Evolutionary conservation across 1,140 invertebrate genomes (phyloP).

Genomic region (Drosophila arizonae): DNA sequence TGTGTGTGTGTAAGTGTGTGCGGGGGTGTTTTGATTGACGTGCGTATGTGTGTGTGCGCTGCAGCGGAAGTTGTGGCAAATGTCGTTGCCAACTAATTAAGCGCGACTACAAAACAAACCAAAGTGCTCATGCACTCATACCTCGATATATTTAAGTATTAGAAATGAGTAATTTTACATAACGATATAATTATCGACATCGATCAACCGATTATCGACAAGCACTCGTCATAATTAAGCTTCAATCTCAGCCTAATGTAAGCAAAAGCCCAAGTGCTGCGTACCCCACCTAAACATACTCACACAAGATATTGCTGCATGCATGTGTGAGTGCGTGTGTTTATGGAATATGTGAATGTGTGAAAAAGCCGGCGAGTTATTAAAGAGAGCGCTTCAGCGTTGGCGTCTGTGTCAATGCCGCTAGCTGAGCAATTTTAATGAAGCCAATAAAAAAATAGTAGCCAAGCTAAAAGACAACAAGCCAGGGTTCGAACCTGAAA

Average conservation of each 20-base stretch:
- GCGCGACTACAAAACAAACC: constrained; percentile 39
- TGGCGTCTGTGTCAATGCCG: constrained; percentile 19
- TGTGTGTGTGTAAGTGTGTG: background rate
- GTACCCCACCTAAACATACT: constrained; percentile 32
- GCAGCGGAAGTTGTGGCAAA: constrained; percentile 65
- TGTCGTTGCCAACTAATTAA: constrained; percentile 61
- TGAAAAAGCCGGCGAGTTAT: constrained; percentile 51
- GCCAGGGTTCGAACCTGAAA: constrained; percentile 41
- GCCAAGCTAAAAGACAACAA: constrained; percentile 64
- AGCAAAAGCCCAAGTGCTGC: constrained; percentile 41
- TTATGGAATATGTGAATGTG: constrained; percentile 17
- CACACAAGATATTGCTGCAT: background rate
- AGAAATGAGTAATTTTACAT: background rate
- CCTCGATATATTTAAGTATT: constrained; percentile 1
- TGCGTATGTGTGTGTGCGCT: constrained; percentile 24
- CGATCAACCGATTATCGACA: constrained; percentile 22
- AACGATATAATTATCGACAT: constrained; percentile 34
- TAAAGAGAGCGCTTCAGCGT: constrained; percentile 49
- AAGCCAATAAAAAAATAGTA: constrained; percentile 61
- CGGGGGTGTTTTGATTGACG: constrained; percentile 37
- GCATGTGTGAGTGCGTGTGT: constrained; percentile 12
- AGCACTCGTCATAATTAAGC: constrained; percentile 2
- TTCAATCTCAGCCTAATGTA: constrained; percentile 5
- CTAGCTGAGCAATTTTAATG: constrained; percentile 54
- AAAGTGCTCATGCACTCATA: constrained; percentile 8